phyloP scores from a whole-genome alignment of 2,888 invertebrate genomes.

The Pristionchus exspectatus region DNA sequence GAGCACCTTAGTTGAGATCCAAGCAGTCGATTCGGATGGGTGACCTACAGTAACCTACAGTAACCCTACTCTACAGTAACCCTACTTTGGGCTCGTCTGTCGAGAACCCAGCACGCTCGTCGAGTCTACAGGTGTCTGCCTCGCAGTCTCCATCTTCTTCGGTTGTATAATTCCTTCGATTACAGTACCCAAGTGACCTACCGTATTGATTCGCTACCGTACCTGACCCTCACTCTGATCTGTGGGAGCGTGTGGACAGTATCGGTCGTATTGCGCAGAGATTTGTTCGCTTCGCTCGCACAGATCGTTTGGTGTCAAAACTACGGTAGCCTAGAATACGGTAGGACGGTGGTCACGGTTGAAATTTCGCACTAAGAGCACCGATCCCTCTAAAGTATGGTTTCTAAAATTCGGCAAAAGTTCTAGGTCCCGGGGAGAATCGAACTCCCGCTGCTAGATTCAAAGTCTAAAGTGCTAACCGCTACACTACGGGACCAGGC shows the following conservation, averaged over 20 bases:
- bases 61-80: not conserved
- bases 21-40: not conserved
- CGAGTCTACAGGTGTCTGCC: not conserved
- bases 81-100: not conserved
- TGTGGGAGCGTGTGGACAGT: slow-evolving; percentile 38
- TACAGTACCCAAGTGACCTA: not conserved
- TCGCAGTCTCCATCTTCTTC: not conserved
- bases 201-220: not conserved
- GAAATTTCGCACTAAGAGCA: not conserved
- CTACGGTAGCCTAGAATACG: not conserved
- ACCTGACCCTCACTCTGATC: not conserved
- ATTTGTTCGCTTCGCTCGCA: slow-evolving; percentile 54
- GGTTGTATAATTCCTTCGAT: not conserved
- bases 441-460: slow-evolving; percentile 54
- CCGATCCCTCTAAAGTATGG: not conserved
- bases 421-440: slow-evolving; percentile 30
- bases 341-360: not conserved
- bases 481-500: slow-evolving; percentile 26
- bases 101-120: no score
- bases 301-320: not conserved
- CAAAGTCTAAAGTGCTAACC: slow-evolving; percentile 46
- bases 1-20: not conserved
- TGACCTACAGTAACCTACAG: not conserved
- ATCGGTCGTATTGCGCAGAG: not conserved
- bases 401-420: not conserved